Conservation (phyloP, 2,888 invertebrate genomes). For the Drosophila quinaria region DNA sequence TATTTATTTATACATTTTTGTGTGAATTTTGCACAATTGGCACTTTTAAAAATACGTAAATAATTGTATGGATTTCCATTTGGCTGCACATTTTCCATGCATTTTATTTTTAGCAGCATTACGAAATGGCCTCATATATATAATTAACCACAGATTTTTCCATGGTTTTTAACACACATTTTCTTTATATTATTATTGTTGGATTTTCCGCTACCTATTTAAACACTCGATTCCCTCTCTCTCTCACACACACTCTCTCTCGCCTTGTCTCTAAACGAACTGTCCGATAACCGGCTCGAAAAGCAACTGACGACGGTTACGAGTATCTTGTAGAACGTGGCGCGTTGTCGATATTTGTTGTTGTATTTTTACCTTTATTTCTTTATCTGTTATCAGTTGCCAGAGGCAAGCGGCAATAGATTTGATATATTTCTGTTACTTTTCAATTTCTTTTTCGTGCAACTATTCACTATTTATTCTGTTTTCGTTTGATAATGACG, state of each 20-base stretch:
- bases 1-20: constrained; percentile 20
- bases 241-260: background rate
- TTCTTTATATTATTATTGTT: constrained; percentile 7
- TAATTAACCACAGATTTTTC: constrained; percentile 27
- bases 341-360: constrained; percentile 12
- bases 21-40: constrained; percentile 47
- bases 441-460: constrained; percentile 39
- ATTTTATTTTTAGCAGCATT: constrained; percentile 70
- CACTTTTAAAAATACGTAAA: constrained; percentile 25
- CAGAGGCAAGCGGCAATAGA: constrained; percentile 34
- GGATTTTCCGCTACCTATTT: constrained; percentile 17
- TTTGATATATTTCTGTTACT: constrained; percentile 49
- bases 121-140: constrained; percentile 53
- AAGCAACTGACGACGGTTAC: constrained; percentile 41
- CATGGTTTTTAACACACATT: constrained; percentile 4
- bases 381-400: constrained; percentile 34
- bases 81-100: constrained; percentile 68
- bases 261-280: constrained; percentile 5
- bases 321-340: constrained; percentile 35
- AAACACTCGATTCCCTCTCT: constrained; percentile 1
- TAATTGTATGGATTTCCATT: constrained; percentile 37
- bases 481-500: constrained; percentile 21
- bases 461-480: constrained; percentile 36
- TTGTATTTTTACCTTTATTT: constrained; percentile 30
- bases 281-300: constrained; percentile 44